Conservation (phyloP, 2,888 invertebrate species). For the Lobophora halterata region DNA sequence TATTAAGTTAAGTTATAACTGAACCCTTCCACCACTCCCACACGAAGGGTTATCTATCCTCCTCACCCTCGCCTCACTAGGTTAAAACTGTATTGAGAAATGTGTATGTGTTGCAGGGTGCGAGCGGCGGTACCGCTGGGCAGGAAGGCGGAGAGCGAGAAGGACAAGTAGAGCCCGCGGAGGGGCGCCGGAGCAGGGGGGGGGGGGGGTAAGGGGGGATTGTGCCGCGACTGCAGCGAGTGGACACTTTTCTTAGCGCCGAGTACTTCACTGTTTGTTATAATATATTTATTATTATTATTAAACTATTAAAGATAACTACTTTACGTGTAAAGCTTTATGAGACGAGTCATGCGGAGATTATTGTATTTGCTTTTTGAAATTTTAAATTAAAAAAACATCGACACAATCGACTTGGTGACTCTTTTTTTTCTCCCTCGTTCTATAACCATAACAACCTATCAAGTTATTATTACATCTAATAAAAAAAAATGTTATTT, state of each 20-base stretch:
- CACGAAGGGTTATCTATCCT: too few species aligned
- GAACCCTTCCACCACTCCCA: too few species aligned
- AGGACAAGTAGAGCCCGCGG: slow-evolving; percentile 86
- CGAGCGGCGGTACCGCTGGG: slow-evolving; percentile 94
- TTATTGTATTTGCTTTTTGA: slow-evolving; percentile 81
- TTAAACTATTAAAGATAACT: slow-evolving; percentile 69
- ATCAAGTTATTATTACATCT: too few species aligned
- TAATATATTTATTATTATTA: slow-evolving; percentile 72
- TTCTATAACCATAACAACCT: too few species aligned
- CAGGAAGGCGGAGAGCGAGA: slow-evolving; percentile 91
- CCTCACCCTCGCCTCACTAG: too few species aligned
- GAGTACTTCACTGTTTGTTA: slow-evolving; percentile 73
- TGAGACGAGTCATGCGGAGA: slow-evolving; percentile 77
- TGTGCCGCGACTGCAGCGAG: slow-evolving; percentile 62
- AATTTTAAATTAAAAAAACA: slow-evolving; percentile 80
- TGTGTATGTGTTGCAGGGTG: slow-evolving; percentile 81
- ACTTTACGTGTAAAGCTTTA: slow-evolving; percentile 80
- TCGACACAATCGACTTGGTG: slow-evolving; percentile 53
- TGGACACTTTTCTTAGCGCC: slow-evolving; percentile 54
- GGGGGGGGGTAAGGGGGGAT: slow-evolving; percentile 57
- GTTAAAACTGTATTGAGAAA: too few species aligned
- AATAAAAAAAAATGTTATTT: too few species aligned
- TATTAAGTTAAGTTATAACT: too few species aligned
- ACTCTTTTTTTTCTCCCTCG: slow-evolving; percentile 32
- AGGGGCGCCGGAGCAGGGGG: slow-evolving; percentile 48